phyloP scores from a whole-genome alignment of 2,113 vertebrate species.

The Proteles cristata region DNA sequence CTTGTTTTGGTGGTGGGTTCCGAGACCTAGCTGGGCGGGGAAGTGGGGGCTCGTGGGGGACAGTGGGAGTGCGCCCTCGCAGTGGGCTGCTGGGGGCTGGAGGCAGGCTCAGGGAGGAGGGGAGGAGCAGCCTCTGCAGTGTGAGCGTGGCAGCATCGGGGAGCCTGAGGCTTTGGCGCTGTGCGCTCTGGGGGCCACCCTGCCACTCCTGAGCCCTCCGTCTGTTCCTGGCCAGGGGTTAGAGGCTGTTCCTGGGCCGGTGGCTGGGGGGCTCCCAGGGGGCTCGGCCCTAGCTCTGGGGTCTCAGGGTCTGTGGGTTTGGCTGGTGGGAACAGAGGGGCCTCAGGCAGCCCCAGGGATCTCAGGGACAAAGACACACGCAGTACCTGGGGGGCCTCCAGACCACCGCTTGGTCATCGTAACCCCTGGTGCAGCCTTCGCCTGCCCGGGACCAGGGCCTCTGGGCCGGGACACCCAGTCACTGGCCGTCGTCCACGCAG shows the following conservation, averaged over 20 bases:
- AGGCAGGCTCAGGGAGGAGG: background rate
- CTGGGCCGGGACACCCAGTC: fast-evolving
- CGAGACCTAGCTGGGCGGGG: background rate
- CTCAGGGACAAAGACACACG: background rate
- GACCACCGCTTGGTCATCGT: background rate
- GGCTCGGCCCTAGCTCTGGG: background rate
- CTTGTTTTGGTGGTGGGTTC: background rate
- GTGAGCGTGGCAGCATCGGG: fast-evolving
- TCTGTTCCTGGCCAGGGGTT: background rate
- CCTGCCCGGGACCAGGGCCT: background rate
- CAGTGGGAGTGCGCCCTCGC: background rate
- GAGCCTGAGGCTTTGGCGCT: background rate
- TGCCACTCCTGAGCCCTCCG: background rate
- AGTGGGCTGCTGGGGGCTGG: background rate
- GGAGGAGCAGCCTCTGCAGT: no score
- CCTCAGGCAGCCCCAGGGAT: no score
- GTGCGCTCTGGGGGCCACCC: background rate
- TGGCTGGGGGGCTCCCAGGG: no score
- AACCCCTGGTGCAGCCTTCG: background rate
- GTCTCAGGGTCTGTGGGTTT: background rate
- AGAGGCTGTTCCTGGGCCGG: background rate
- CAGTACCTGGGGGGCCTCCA: fast-evolving
- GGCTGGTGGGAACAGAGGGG: background rate
- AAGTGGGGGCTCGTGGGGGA: background rate
- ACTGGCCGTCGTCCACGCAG: conserved; percentile 78